These are phyloP conservation scores for Pomatostomus ruficeps DNA, from an alignment of 2,113 vertebrate species.

Conservation along the genomic window DNA sequence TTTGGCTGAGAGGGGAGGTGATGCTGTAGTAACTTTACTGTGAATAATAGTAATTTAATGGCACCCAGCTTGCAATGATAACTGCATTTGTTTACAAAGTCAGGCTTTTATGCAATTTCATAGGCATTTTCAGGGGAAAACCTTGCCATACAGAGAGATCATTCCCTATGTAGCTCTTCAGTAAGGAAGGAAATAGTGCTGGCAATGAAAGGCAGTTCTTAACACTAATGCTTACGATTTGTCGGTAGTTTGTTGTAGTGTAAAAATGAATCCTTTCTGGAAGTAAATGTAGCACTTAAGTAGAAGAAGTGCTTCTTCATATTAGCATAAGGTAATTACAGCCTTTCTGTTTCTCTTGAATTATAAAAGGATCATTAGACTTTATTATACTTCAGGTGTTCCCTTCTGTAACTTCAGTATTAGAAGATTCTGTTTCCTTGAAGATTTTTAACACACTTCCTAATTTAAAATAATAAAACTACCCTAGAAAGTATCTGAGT, in stretches of 20 bases:
- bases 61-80: background rate
- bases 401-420: background rate
- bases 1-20: background rate
- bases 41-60: background rate
- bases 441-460: background rate
- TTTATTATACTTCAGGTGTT: background rate
- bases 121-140: background rate
- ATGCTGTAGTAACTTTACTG: background rate
- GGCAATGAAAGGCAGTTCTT: background rate
- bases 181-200: background rate
- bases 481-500: background rate
- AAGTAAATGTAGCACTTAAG: background rate
- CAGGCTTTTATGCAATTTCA: background rate
- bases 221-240: background rate
- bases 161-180: background rate
- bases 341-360: background rate
- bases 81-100: background rate
- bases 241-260: background rate
- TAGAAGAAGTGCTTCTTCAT: background rate
- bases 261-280: background rate
- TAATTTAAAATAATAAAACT: background rate
- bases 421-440: background rate
- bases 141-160: background rate
- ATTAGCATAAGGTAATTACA: background rate
- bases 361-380: background rate